These are phyloP conservation scores for Homalodisca vitripennis DNA, from an alignment of 1,140 invertebrate species.

Conservation along the genomic window DNA sequence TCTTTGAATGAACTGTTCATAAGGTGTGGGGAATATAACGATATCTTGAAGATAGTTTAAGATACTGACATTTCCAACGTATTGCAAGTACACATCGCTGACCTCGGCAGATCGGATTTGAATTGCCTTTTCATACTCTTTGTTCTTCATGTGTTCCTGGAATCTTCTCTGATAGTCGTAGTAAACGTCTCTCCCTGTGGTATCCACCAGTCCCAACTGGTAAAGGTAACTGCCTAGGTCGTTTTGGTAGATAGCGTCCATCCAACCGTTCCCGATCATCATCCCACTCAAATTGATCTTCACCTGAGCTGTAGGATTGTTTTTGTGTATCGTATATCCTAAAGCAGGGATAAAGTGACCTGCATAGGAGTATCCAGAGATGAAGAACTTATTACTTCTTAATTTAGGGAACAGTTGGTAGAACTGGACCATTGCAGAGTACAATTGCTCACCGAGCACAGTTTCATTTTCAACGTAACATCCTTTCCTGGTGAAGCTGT, in stretches of 20 bases:
- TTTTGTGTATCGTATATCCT: constrained; percentile 55
- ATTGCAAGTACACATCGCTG: constrained; percentile 59
- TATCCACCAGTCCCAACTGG: constrained; percentile 59
- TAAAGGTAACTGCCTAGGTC: constrained; percentile 79
- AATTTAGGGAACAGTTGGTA: constrained; percentile 60
- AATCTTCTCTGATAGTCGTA: constrained; percentile 15
- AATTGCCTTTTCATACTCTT: constrained; percentile 23
- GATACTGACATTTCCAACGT: constrained; percentile 68
- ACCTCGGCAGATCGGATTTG: neutral
- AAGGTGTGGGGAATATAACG: constrained; percentile 40
- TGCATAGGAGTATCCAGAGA: constrained; percentile 57
- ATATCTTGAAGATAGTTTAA: constrained; percentile 76
- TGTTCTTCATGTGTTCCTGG: neutral
- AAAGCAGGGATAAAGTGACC: constrained; percentile 58
- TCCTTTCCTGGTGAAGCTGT: constrained; percentile 35
- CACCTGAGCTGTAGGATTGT: constrained; percentile 53
- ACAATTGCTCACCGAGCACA: constrained; percentile 60
- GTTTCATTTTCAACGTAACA: constrained; percentile 18
- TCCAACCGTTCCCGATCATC: constrained; percentile 82
- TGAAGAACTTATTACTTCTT: constrained; percentile 38
- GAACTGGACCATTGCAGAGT: constrained; percentile 66
- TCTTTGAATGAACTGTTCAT: constrained; percentile 59
- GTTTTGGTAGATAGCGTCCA: constrained; percentile 75
- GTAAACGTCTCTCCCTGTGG: constrained; percentile 45
- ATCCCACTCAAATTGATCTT: constrained; percentile 63